Evolutionary conservation across 2,113 vertebrate species (phyloP).

Genomic region (Nannospalax galili): DNA sequence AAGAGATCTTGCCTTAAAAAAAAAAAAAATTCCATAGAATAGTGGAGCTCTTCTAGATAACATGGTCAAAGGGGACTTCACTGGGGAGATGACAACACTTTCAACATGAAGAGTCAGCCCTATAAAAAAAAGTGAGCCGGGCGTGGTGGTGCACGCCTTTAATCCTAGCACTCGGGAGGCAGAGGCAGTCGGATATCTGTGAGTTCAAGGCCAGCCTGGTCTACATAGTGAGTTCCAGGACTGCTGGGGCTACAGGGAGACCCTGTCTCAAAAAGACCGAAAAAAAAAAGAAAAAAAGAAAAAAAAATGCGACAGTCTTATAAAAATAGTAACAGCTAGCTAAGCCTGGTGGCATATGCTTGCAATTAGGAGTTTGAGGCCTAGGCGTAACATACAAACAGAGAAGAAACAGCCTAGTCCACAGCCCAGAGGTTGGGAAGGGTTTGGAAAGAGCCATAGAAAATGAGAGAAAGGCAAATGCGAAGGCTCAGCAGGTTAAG

Average conservation of each 20-base stretch:
- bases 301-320: not conserved
- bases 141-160: no score
- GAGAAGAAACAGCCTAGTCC: not conserved
- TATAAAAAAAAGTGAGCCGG: no score
- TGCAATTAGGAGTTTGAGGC: not conserved
- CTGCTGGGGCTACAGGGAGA: no score
- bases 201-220: no score
- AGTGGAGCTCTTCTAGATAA: not conserved
- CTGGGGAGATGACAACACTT: slow-evolving; percentile 19
- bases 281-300: not conserved
- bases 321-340: not conserved
- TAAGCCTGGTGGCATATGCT: not conserved
- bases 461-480: not conserved
- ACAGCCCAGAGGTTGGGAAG: not conserved
- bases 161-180: no score
- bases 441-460: not conserved
- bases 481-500: no score
- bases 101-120: not conserved
- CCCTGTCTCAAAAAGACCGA: not conserved
- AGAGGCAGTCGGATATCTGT: no score
- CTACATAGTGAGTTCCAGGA: no score
- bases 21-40: not conserved
- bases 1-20: no score
- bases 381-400: not conserved
- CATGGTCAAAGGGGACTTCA: not conserved